Base-by-base conservation (phyloP, 2,888 invertebrate species). In the Metacarcinus magister region DNA sequence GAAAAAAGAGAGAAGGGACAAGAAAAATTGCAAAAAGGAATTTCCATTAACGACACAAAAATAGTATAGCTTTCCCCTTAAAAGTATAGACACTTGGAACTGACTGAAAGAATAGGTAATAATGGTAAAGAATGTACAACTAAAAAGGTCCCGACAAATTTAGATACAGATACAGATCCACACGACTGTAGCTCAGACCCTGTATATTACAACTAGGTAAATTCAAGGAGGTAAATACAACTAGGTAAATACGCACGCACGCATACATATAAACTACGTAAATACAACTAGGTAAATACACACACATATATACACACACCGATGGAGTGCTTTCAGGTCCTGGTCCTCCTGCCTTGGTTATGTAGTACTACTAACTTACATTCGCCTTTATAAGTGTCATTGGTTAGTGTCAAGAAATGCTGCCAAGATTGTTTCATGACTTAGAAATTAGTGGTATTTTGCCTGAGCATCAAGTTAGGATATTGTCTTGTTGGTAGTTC, bases 301-400 rank as follows among this genome's bases (percentile, higher is more conserved):
- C 93, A 87, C 39, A 87, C 87, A 87, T 39, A 87, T 39, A 87
- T 39, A 87, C 87, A 39, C 87, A 87, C 39, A 87, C 39, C 13
- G 8, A 67, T 5, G 67, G 67, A 5, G 16, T 5, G 19, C 16
- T 54, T 46, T 48, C 44, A 92, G 32, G 54, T 46, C 32, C 48
- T 92, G 92, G 46, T 46, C 54, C 28, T 92, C 54, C 60, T 92
- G 92, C 60, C 54, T 39, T 89, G 48, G 48, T 54, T 39, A 44
- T 32, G 28, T 94, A 75, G 44, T 75, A 43, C 75, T 39, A 60
- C 67, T 54, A 95, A 95, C 95, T 95, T 95, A 93, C 95, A 95
- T 95, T 95, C 95, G 93, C 95, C 95, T 95, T 95, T 95, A 60
- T 60, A 54, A 60, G 60, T 60, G 92, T 92, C 60, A 60, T 92